Conservation (phyloP, 2,888 invertebrate species). For the Ectobius pallidus region DNA sequence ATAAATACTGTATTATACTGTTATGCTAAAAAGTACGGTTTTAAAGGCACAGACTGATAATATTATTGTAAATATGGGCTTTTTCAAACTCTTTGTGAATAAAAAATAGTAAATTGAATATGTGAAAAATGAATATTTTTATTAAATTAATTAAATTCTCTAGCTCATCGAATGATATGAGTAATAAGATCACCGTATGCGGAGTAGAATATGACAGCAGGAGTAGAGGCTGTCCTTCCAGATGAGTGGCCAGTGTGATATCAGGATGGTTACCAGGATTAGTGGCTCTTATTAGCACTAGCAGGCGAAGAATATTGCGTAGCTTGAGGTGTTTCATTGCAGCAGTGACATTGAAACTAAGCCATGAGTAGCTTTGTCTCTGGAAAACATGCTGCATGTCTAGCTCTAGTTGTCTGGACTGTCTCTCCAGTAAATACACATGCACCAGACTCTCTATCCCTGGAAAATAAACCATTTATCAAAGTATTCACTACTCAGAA, state of each 20-base stretch:
- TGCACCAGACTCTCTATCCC: conserved; percentile 18
- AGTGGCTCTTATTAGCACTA: conserved; percentile 17
- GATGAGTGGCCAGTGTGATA: not conserved
- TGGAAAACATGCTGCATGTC: conserved; percentile 10
- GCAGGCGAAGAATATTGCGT: not conserved
- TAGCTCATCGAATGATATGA: no score
- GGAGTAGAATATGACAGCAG: conserved; percentile 32
- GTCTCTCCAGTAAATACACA: conserved; percentile 13
- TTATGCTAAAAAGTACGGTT: no score
- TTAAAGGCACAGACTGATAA: no score
- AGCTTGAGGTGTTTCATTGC: not conserved
- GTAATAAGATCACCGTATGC: not conserved
- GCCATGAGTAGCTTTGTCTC: conserved; percentile 25
- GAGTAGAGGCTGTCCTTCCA: conserved; percentile 18
- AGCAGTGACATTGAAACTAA: conserved; percentile 34
- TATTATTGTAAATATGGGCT: no score
- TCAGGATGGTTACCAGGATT: not conserved
- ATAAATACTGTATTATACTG: no score
- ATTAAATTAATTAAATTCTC: no score
- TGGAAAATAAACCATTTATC: not conserved
- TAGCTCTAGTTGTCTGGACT: not conserved
- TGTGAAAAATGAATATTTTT: no score
- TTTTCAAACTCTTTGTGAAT: no score
- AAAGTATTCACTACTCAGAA: no score
- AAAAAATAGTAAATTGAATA: no score